Base-by-base conservation (phyloP, 2,888 invertebrate genomes). In the Gisinianus flammeolus region DNA sequence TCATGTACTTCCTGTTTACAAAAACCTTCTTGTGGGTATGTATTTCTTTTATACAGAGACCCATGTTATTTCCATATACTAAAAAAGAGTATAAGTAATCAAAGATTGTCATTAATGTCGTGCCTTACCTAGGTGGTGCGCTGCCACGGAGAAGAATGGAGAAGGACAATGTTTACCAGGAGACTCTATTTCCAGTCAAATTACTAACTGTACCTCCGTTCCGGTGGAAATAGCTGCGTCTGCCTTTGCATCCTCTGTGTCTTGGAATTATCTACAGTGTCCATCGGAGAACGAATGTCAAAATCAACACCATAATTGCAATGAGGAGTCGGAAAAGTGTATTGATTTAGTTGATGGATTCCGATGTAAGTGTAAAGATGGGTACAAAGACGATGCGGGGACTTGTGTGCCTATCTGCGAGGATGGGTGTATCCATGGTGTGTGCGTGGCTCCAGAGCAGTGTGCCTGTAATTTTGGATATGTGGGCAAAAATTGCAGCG, bases 401-500 rank as follows among this genome's bases (percentile, higher is more conserved):
- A 86, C 85, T 2, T 95, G 95, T 87, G 90, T 92, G 83, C 94
- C 94, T 0, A 92, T 94, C 85, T 95, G 95, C 87, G 89, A 90
- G 31, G 92, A 93, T 87, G 94, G 95, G 73, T 95, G 95, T 88
- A 93, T 95, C 62, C 91, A 94, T 85, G 96, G 96, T 82, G 90
- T 90, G 24, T 96, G 96, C 87, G 89, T 94, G 26, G 91, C 93
- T 85, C 96, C 96, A 72, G 91, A 94, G 86, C 90, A 91, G 79
- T 96, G 97, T 86, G 90, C 91, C 81, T 97, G 97, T 86, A 93
- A 95, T 88, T 97, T 98, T 88, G 97, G 97, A 78, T 97, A 94
- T 87, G 96, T 97, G 30, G 97, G 97, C 75, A 92, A 93, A 83
- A 96, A 96, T 88, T 98, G 97, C 87, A 94, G 94, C 85, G 94